Evolutionary conservation across 1,140 invertebrate genomes (phyloP), one percentile per base, ranked within the genome.

Genomic region (Drosophila chauvacae): DNA sequence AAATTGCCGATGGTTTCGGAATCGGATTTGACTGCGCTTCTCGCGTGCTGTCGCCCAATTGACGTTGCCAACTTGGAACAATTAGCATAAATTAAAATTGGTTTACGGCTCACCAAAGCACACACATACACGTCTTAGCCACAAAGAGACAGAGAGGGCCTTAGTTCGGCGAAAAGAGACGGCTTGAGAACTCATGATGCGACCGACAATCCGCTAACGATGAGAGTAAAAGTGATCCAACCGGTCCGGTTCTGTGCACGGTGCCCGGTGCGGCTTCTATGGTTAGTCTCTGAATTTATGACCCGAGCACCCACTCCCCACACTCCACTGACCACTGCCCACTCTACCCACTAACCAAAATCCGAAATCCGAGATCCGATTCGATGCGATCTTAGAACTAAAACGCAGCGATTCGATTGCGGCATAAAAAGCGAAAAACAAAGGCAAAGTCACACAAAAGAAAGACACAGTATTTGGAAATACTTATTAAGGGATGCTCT

Each of bases 41-140:
- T 87, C 65, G 76, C 84, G 68, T 83, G 77, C 70, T 88, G 68
- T 76, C 63, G 50, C 57, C 81, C 77, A 84, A 85, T 84, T 80
- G 81, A 79, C 77, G 76, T 73, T 73, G 70, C 68, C 78, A 80
- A 55, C 68, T 79, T 68, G 63, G 63, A 66, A 66, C 86, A 90
- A 90, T 90, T 90, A 90, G 81, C 85, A 90, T 90, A 90, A 90
- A 90, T 90, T 90, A 90, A 90, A 85, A 76, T 90, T 90, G 81
- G 78, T 90, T 85, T 90, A 90, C 86, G 81, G 78, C 78, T 33
- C 44, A 69, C 18, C 33, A 16, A 35, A 14, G 2, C 33, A 56
- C 53, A 56, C 35, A 56, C 14, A 55, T 3, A 7, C 20, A 16
- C 7, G 20, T 39, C 14, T 23, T 33, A 7, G 20, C 39, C 62